Percentiles rank a stretch among this genome's conserved stretches.
These are phyloP conservation scores for Ganaspis brasiliensis DNA, from an alignment of 2,888 invertebrate genomes.

Conservation along the genomic window DNA sequence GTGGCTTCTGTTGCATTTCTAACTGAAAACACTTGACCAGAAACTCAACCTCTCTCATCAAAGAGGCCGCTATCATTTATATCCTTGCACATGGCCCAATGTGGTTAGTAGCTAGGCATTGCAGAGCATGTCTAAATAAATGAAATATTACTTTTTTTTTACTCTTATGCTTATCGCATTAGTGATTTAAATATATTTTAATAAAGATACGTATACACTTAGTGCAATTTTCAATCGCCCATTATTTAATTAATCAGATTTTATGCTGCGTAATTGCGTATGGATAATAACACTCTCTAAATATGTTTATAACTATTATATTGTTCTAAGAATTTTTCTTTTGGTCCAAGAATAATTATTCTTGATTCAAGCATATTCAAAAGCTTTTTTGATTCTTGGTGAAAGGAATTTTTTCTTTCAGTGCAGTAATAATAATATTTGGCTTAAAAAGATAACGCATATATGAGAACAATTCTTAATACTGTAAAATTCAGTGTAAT, in stretches of 20 bases:
- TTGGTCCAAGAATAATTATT: too few relatives aligned
- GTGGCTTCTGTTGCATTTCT: conserved; percentile 45
- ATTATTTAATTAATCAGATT: not conserved
- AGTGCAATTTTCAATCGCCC: not conserved
- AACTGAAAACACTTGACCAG: conserved; percentile 69
- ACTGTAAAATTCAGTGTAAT: too few relatives aligned
- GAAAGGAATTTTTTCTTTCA: too few relatives aligned
- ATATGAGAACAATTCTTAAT: too few relatives aligned
- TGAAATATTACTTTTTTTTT: conserved; percentile 7
- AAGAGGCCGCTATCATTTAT: conserved; percentile 78
- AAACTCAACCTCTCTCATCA: conserved; percentile 68
- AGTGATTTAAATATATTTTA: conserved; percentile 8
- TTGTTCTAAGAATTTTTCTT: too few relatives aligned
- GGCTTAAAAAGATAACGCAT: too few relatives aligned
- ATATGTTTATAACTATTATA: too few relatives aligned
- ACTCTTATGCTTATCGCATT: conserved; percentile 5
- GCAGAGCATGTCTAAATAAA: conserved; percentile 8
- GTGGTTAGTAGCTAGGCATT: conserved; percentile 29
- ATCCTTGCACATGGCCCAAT: conserved; percentile 76
- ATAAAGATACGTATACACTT: not conserved
- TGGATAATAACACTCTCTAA: too few relatives aligned
- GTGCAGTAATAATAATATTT: too few relatives aligned
- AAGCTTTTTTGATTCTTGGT: too few relatives aligned
- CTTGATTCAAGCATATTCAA: too few relatives aligned
- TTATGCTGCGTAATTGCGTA: too few relatives aligned